Evolutionary conservation across 2,888 invertebrate species (phyloP), one percentile per base, ranked within the genome.

Genomic region (Eupithecia insigniata): DNA sequence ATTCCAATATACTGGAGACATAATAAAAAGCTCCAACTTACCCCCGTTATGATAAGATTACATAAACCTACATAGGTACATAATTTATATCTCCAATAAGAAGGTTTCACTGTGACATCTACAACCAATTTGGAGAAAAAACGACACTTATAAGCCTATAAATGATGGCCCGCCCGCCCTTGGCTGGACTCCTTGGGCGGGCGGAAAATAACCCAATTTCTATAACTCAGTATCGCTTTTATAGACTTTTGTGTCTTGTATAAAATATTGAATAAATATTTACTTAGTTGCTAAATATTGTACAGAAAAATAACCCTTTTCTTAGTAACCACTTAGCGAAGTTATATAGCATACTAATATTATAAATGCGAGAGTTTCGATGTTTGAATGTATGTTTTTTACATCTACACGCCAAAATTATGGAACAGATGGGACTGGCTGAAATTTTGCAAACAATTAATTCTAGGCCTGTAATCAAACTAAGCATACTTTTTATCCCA

Each of bases 51-150:
- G 30, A 62, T n/a, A 62, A 62, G 32, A 60, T 60, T 60, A 60
- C 30, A 62, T 34, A 18, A 64, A 64, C 66, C 28, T 58, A 30
- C 70, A 69, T 77, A 74, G 75, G 76, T 76, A 76, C 43, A 67
- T 71, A 73, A 70, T 78, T 78, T 76, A 78, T 73, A 70, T 73
- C 67, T 10, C 71, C 78, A 76, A 78, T 78, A 76, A 76, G 72
- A 75, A 72, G 71, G 67, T 26, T 67, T 70, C 61, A 67, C 34
- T 60, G 58, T 60, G 66, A 60, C 62, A 67, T 73, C 71, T 65
- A 67, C 67, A 67, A 65, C 75, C 76, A 75, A 75, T 76, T 78
- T 71, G 69, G 78, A 69, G 75, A 75, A 73, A 76, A 78, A 75
- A 75, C 72, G 75, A 73, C 74, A 75, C 73, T 76, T 76, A 76